These are phyloP conservation scores for Drosophila picticornis DNA, from an alignment of 2,888 invertebrate species.

Conservation along the genomic window DNA sequence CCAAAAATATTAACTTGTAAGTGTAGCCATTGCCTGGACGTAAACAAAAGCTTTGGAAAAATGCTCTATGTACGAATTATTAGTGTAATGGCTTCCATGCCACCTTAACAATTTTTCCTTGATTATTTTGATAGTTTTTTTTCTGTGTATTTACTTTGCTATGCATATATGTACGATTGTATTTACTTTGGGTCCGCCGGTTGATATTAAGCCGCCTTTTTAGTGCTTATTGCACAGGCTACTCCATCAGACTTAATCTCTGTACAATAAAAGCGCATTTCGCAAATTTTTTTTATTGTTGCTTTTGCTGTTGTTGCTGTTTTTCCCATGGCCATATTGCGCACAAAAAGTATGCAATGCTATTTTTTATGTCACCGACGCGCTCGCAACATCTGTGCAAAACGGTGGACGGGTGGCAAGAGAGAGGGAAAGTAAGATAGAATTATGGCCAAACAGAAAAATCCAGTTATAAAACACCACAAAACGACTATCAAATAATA, in stretches of 20 bases:
- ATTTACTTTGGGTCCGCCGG: background rate
- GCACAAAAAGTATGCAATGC: slow-evolving; percentile 61
- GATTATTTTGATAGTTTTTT: background rate
- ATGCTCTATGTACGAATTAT: background rate
- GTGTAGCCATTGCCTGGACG: background rate
- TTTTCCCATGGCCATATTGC: slow-evolving; percentile 13
- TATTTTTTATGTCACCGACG: slow-evolving; percentile 40
- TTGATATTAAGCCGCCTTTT: slow-evolving; percentile 44
- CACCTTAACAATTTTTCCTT: background rate
- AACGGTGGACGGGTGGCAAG: background rate
- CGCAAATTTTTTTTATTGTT: slow-evolving; percentile 4
- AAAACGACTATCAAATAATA: slow-evolving; percentile 67
- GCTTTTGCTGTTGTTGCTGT: background rate
- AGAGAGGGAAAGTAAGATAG: background rate
- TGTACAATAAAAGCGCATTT: slow-evolving; percentile 32
- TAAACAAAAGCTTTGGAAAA: background rate
- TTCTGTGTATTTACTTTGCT: slow-evolving; percentile 6
- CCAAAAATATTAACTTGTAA: background rate
- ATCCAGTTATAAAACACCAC: slow-evolving; percentile 39
- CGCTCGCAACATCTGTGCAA: slow-evolving; percentile 22
- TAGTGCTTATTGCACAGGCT: slow-evolving; percentile 44
- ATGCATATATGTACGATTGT: background rate
- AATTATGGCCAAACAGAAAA: slow-evolving; percentile 11
- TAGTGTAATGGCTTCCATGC: background rate
- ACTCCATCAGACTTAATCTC: slow-evolving; percentile 68